Evolutionary conservation across 1,140 invertebrate species (phyloP), one percentile per base, ranked within the genome.

Genomic region (Andrena cerasifolii): DNA sequence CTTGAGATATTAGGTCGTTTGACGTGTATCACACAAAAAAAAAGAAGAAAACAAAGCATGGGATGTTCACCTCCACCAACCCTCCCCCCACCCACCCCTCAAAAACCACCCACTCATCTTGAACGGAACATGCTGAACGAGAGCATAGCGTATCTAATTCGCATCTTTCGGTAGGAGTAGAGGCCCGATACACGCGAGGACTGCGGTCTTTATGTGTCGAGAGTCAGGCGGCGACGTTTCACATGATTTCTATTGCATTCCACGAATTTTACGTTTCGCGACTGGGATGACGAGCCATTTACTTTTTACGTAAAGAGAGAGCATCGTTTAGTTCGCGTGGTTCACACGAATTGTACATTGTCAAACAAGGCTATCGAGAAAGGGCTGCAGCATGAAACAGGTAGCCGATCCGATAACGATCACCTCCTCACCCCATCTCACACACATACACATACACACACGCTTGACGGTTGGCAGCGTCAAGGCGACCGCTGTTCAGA

Each of bases 191-290:
- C 66, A 77, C 75, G 68, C n/a, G n/a, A n/a, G 58, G 51, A 40
- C 4, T 40, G 3, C 43, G 31, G 36, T 31, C 33, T 26, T 24
- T 45, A 58, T 67, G 62, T 80, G 43, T 80, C 63, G 68, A 70
- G 65, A 78, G 65, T 3, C 81, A 65, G 68, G 61, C 56, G 68
- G 58, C 54, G 61, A 67, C 33, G 14, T 18, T 63, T 59, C 47
- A 61, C 74, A 76, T 68, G 51, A 83, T 84, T 86, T 86, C 43
- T 67, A 85, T 85, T 40, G 88, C 89, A 90, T 90, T 90, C 89
- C 88, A 90, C 83, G 36, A 74, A 79, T 65, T 84, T 88, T 86
- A 72, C n/a, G 47, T 87, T 87, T 83, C 28, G 80, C 54, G 66
- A 84, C 76, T 80, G 76, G 68, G 68, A 77, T 75, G 65, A 80